Evolutionary conservation across 2,797 vertebrate genomes (phyloP), one percentile per base, ranked within the genome.

Genomic region (Gouania willdenowi): DNA sequence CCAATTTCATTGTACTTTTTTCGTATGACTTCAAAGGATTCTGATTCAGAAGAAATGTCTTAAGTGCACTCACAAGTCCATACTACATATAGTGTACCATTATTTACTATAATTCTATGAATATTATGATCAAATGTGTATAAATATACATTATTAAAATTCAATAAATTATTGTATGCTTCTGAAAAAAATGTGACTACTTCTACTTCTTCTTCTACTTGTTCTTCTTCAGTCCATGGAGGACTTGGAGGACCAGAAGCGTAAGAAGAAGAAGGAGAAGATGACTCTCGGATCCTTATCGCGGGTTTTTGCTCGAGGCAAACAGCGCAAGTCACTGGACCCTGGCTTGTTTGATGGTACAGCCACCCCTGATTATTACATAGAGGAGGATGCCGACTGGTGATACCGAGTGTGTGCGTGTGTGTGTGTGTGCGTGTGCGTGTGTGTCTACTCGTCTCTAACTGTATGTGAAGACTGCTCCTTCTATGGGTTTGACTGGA

Each of bases 261-360:
- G 93, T 89, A 98, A 95, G 88, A 98, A 98, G 87, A 98, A 98
- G 85, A 98, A 98, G 82, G 95, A 98, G 83, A 98, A 98, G 84
- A 94, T 98, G 91, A 93, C 92, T 38, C 92, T 98, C 4, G 94
- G 96, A 57, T 98, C 96, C 49, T 91, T 98, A 77, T 98, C 96
- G 4, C 89, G 95, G 32, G 95, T 98, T 35, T 98, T 98, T 21
- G 91, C 92, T 78, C 90, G 94, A 68, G 92, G 92, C 6, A 98
- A 97, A 80, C 95, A 97, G 60, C 92, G 93, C 87, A 98, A 97
- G 71, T 97, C 94, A 60, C 84, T 98, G 66, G 95, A 98, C 65
- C 94, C 95, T 0, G 93, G 94, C 34, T 90, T 98, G 75, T 98
- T 98, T 64, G 94, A 98, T 72, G 95, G 94, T 90, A 95, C 93